Percentiles rank a stretch among this genome's conserved stretches.
phyloP scores from a whole-genome alignment of 2,888 invertebrate species.

The Sipha maydis region DNA sequence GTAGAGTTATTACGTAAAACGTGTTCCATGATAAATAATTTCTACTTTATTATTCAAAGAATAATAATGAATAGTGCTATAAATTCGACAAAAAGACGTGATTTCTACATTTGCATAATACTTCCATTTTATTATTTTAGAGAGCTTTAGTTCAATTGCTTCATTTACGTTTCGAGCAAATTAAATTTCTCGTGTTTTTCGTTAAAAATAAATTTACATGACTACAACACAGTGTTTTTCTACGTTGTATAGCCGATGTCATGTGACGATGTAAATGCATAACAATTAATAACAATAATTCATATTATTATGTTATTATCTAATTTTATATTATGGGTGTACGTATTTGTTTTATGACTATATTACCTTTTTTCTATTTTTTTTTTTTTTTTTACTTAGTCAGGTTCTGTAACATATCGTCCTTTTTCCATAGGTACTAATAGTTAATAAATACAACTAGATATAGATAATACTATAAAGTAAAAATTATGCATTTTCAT shows the following conservation, averaged over 20 bases:
- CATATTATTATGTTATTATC: too few species aligned
- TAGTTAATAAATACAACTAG: too few species aligned
- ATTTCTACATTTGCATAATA: constrained; percentile 35
- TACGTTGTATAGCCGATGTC: neutral
- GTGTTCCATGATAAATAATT: constrained; percentile 29
- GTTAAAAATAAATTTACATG: neutral
- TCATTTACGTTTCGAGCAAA: constrained; percentile 18
- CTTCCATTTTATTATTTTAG: constrained; percentile 40
- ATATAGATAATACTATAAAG: too few species aligned
- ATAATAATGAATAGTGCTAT: constrained; percentile 10
- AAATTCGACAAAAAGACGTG: constrained; percentile 29
- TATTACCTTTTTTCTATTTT: too few species aligned
- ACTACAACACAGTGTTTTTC: neutral
- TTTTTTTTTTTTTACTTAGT: too few species aligned
- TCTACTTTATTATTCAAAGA: constrained; percentile 29
- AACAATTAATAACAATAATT: too few species aligned
- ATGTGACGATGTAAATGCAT: too few species aligned
- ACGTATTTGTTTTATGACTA: too few species aligned
- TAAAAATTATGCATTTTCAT: too few species aligned
- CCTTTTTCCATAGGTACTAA: too few species aligned
- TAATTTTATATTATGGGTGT: too few species aligned
- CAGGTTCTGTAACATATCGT: too few species aligned
- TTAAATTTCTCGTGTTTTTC: constrained; percentile 6
- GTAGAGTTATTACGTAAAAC: constrained; percentile 9
- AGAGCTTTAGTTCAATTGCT: constrained; percentile 36